Evolutionary conservation across 2,888 invertebrate species (phyloP), one percentile per base, ranked within the genome.

Genomic region (Octodonta nipae): DNA sequence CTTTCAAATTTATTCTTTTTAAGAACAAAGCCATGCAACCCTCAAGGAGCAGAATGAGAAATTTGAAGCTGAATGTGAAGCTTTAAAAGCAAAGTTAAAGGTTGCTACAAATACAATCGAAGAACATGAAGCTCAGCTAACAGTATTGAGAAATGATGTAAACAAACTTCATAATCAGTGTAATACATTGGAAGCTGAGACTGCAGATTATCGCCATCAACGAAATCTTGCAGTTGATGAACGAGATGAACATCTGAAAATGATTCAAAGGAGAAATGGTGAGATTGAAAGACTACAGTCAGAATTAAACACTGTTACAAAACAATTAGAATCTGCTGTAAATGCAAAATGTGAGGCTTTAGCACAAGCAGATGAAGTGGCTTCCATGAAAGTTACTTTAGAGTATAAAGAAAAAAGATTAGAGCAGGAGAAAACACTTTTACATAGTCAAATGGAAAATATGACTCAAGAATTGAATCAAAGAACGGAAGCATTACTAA

Each of bases 341-440:
- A 72, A 75, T 46, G 73, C 81, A 2, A 89, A 88, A 65, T 86
- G 84, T 63, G 83, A 87, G 61, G 43, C 43, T 7, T 13, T 87
- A 30, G 75, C 79, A 4, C 72, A 80, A 43, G 68, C 78, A 36
- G 84, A 87, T 59, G 88, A 88, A 62, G 70, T 86, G 22, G 74
- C 79, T 47, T 79, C 83, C 41, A 78, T 78, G 56, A 83, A 87
- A 62, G 66, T 84, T 34, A 72, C 78, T 7, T 58, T 87, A 13
- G 81, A 81, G 51, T 80, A 77, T 57, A 82, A 80, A 48, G 88
- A 89, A 60, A 82, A 82, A 50, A 73, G 85, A 12, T 67, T 89
- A 49, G 83, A 86, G 49, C 81, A 85, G 55, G 91, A 92, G 60
- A 73, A 78, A 48, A 65, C 68, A 4, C 69, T 87, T 45, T 60